Evolutionary conservation across 2,797 vertebrate genomes (phyloP).

Genomic region (Acanthiza pusilla): DNA sequence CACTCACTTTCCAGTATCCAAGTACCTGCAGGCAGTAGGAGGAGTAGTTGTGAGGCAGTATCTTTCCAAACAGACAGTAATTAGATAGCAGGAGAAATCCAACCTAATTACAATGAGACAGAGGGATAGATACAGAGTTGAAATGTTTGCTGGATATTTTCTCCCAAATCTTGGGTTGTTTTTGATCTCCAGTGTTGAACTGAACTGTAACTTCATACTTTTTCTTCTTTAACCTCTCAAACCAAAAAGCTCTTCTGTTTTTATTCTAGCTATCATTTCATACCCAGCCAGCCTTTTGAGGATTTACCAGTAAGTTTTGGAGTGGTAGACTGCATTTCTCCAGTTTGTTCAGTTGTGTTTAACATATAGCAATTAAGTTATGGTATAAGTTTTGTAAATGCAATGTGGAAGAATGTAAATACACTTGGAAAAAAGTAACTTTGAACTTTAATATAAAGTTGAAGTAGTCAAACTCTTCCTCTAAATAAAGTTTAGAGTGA

Average conservation of each 20-base stretch:
- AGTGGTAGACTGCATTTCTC: not conserved
- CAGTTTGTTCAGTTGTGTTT: not conserved
- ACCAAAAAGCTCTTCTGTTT: not conserved
- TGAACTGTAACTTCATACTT: not conserved
- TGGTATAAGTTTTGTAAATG: not conserved
- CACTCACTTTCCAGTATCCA: not conserved
- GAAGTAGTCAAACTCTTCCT: not conserved
- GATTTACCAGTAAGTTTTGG: not conserved
- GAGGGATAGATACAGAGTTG: not conserved
- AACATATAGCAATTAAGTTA: not conserved
- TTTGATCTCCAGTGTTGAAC: not conserved
- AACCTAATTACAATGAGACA: not conserved
- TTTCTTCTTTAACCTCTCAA: not conserved
- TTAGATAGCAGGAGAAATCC: not conserved
- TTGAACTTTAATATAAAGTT: not conserved
- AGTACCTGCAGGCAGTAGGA: not conserved
- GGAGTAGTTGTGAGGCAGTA: not conserved
- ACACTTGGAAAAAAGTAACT: not conserved
- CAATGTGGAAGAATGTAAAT: not conserved
- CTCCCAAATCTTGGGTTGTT: not conserved
- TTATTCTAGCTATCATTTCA: not conserved
- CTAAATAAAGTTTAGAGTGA: slow-evolving; percentile 69
- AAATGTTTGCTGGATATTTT: not conserved
- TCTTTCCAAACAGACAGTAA: not conserved
- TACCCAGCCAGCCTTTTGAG: not conserved